Evolutionary conservation across 2,113 vertebrate genomes (phyloP).

Genomic region (Tachysurus vachellii): DNA sequence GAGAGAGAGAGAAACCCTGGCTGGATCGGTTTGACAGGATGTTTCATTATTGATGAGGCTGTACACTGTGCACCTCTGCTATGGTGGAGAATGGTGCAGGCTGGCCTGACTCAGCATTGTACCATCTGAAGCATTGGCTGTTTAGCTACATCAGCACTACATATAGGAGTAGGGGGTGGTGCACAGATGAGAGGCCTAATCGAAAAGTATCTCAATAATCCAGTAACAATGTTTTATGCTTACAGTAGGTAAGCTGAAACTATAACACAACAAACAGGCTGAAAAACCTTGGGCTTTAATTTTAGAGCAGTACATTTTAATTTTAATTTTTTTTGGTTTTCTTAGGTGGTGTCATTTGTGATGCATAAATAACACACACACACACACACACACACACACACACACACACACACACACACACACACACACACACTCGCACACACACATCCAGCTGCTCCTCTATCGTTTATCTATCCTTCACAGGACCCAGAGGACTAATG

Average conservation of each 20-base stretch:
- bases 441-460: slow-evolving; percentile 69
- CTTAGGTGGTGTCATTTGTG: background rate
- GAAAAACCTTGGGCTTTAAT: background rate
- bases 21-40: slow-evolving; percentile 57
- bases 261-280: background rate
- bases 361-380: slow-evolving; percentile 20
- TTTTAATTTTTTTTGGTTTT: too few species aligned
- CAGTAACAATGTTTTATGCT: slow-evolving; percentile 15
- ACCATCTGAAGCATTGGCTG: slow-evolving; percentile 55
- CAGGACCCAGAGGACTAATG: slow-evolving; percentile 69
- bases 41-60: slow-evolving; percentile 77
- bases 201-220: slow-evolving; percentile 21
- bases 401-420: slow-evolving; percentile 26
- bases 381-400: slow-evolving; percentile 15
- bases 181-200: slow-evolving; percentile 6
- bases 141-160: slow-evolving; percentile 67
- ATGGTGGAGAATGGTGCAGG: slow-evolving; percentile 54
- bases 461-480: slow-evolving; percentile 73
- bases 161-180: slow-evolving; percentile 50
- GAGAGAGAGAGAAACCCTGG: slow-evolving; percentile 14
- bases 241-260: background rate
- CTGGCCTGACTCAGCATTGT: slow-evolving; percentile 74
- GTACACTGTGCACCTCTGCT: slow-evolving; percentile 66
- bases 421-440: slow-evolving; percentile 47
- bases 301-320: background rate